These are phyloP conservation scores for Arrhopalites spinosus DNA, from an alignment of 2,888 invertebrate genomes.

Conservation along the genomic window DNA sequence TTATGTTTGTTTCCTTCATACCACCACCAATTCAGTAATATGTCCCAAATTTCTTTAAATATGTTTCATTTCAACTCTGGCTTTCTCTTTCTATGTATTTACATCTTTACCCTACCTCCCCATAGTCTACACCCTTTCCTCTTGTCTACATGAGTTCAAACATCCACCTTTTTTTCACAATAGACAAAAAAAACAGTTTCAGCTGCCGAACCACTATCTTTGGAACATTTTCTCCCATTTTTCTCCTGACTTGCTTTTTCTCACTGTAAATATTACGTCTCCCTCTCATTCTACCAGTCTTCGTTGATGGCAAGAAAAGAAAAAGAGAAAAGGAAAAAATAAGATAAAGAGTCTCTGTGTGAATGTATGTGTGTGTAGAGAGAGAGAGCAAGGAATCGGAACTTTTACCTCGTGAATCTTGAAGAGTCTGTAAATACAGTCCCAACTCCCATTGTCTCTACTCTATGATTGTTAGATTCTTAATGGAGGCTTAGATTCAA, in stretches of 20 bases:
- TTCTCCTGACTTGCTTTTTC: not conserved
- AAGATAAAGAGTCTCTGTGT: too few species aligned
- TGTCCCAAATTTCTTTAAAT: constrained; percentile 35
- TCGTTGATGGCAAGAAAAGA: too few species aligned
- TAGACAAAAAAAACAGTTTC: too few species aligned
- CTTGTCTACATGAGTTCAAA: too few species aligned
- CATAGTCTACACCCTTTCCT: too few species aligned
- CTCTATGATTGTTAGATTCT: not conserved
- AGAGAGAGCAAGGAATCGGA: too few species aligned
- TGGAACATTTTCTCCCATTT: not conserved
- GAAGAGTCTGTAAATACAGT: not conserved
- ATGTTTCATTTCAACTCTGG: constrained; percentile 7
- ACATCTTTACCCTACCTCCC: not conserved
- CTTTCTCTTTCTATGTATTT: not conserved
- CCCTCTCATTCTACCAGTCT: not conserved
- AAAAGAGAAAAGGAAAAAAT: too few species aligned
- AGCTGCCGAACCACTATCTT: too few species aligned
- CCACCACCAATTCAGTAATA: constrained; percentile 16
- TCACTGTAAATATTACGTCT: not conserved
- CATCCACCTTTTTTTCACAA: not conserved
- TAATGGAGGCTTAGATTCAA: constrained; percentile 1
- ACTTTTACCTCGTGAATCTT: too few species aligned
- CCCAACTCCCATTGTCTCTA: not conserved
- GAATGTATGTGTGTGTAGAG: too few species aligned
- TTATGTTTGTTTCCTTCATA: constrained; percentile 21